Percentiles rank a stretch among this genome's conserved stretches.
phyloP scores from a whole-genome alignment of 2,113 vertebrate species.

The Euleptes europaea region DNA sequence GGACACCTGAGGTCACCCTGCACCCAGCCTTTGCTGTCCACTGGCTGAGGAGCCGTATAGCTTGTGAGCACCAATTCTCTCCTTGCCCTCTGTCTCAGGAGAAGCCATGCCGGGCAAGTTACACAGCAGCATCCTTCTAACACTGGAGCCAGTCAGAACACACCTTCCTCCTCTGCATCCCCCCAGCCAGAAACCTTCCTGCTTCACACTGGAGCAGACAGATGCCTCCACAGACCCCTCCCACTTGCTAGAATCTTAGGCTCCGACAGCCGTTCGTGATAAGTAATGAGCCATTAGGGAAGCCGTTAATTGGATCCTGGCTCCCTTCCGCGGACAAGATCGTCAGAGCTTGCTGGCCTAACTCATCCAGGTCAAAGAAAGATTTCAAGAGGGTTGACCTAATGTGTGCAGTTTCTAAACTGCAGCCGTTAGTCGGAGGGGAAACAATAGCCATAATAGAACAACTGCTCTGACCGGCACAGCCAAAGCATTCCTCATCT shows the following conservation, averaged over 20 bases:
- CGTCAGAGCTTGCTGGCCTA: conserved; percentile 34
- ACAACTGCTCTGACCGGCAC: neutral
- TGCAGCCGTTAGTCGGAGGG: conserved; percentile 9
- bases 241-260: conserved; percentile 6
- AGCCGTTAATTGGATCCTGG: conserved; percentile 48
- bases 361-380: conserved; percentile 42
- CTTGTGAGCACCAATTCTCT: too few relatives aligned
- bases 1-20: too few relatives aligned
- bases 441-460: neutral
- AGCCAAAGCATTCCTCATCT: neutral
- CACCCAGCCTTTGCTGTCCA: neutral
- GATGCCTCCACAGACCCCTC: neutral
- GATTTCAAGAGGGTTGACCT: conserved; percentile 46
- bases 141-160: neutral
- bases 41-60: neutral
- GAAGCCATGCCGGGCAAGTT: too few relatives aligned
- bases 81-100: neutral
- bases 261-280: conserved; percentile 16
- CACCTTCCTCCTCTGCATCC: neutral
- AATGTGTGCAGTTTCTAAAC: conserved; percentile 23
- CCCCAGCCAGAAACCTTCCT: neutral
- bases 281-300: conserved; percentile 53
- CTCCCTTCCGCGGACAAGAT: conserved; percentile 26
- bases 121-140: neutral
- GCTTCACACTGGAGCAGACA: neutral